These are phyloP conservation scores for Equus przewalskii DNA, from an alignment of 2,113 vertebrate species.

Conservation along the genomic window DNA sequence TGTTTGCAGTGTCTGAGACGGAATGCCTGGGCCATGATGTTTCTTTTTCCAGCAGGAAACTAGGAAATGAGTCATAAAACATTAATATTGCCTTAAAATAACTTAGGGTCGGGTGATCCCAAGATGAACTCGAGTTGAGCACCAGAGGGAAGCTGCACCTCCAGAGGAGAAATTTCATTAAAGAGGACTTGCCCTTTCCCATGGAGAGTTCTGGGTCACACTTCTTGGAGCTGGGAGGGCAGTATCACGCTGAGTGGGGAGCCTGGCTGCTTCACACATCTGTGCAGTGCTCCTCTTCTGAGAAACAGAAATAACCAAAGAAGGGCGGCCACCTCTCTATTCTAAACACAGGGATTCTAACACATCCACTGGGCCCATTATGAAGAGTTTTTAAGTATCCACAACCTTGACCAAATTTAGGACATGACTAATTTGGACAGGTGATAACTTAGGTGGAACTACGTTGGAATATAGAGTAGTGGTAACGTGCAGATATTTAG, in stretches of 20 bases:
- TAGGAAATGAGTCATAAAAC: constrained; percentile 84
- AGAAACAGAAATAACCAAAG: constrained; percentile 69
- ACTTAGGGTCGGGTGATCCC: constrained; percentile 66
- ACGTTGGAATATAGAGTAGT: neutral
- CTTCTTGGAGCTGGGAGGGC: constrained; percentile 44
- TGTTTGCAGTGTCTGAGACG: constrained; percentile 70
- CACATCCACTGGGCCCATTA: constrained; percentile 66
- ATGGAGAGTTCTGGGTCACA: neutral
- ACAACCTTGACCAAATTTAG: neutral
- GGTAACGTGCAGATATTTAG: neutral
- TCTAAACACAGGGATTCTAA: constrained; percentile 72
- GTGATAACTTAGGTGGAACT: neutral
- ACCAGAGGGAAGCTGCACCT: constrained; percentile 65
- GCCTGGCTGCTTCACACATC: constrained; percentile 73
- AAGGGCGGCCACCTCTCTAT: constrained; percentile 58
- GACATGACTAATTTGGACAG: neutral
- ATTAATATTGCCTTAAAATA: constrained; percentile 85
- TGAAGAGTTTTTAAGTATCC: neutral
- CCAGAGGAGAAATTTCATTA: constrained; percentile 76
- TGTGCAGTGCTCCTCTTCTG: constrained; percentile 52
- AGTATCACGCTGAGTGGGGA: constrained; percentile 34
- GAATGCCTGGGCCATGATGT: constrained; percentile 58
- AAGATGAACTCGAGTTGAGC: constrained; percentile 68
- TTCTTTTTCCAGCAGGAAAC: constrained; percentile 58
- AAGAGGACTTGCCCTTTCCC: constrained; percentile 66